phyloP scores from a whole-genome alignment of 23 tunicate species.

The Phallusia fumigata region DNA sequence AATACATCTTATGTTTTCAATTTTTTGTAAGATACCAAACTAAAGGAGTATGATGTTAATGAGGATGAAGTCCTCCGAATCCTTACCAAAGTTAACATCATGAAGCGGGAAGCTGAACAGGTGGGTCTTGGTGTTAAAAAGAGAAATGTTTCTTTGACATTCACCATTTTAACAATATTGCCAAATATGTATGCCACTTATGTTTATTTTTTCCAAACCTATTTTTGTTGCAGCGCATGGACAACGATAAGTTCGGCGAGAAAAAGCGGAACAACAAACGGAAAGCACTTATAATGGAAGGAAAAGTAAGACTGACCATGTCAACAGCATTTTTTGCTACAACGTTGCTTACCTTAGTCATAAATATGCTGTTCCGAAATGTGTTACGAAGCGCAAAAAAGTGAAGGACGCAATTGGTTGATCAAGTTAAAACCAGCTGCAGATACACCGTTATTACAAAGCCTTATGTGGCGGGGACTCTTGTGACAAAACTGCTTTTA shows the following conservation, averaged over 20 bases:
- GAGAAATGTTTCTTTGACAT: too few relatives aligned
- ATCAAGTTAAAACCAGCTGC: neutral
- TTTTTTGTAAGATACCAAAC: constrained; percentile 44
- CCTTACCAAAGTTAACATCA: constrained; percentile 75
- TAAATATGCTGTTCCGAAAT: too few relatives aligned
- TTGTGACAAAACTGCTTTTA: neutral
- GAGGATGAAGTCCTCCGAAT: constrained; percentile 74
- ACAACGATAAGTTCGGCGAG: constrained; percentile 70
- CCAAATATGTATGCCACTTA: neutral
- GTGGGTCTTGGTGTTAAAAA: constrained; percentile 35
- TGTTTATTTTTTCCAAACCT: neutral
- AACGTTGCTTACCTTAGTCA: too few relatives aligned
- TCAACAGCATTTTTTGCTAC: too few relatives aligned
- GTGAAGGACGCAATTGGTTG: too few relatives aligned
- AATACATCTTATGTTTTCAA: neutral
- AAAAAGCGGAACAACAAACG: constrained; percentile 65
- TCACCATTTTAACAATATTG: neutral
- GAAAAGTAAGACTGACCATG: too few relatives aligned
- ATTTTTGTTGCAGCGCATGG: constrained; percentile 44
- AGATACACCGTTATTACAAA: too few relatives aligned
- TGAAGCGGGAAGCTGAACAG: constrained; percentile 90
- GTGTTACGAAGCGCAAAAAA: too few relatives aligned
- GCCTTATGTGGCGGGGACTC: too few relatives aligned
- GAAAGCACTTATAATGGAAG: constrained; percentile 70
- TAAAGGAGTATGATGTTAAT: constrained; percentile 79